These are phyloP conservation scores for Mastomys coucha DNA, from an alignment of 2,113 vertebrate genomes.

Conservation along the genomic window DNA sequence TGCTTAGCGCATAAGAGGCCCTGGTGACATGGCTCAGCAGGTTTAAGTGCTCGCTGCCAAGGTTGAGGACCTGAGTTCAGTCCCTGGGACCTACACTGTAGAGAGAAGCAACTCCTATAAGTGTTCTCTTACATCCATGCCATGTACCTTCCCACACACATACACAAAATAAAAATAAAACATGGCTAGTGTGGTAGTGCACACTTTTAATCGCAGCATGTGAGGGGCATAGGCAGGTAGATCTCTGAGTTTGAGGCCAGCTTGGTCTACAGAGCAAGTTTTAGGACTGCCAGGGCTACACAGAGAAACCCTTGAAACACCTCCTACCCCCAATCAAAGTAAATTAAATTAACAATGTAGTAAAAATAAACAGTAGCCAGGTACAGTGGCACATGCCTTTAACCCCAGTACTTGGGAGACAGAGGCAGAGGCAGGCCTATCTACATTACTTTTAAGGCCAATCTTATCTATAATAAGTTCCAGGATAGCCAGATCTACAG, in stretches of 20 bases:
- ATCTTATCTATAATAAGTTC: not conserved
- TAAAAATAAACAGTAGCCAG: not conserved
- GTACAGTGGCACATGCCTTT: not conserved
- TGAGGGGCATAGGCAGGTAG: not conserved
- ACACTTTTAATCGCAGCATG: not conserved
- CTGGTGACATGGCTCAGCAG: not conserved
- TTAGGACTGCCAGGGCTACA: no score
- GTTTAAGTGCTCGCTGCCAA: not conserved
- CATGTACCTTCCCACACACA: not conserved
- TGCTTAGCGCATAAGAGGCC: not conserved
- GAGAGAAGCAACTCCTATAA: not conserved
- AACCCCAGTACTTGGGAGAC: not conserved
- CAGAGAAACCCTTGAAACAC: no score
- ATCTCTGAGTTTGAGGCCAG: not conserved
- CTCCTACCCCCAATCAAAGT: no score
- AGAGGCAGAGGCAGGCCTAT: not conserved
- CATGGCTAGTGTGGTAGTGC: not conserved
- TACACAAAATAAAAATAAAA: not conserved
- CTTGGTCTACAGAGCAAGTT: no score
- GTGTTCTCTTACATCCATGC: not conserved
- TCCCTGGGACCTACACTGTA: not conserved
- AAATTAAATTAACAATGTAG: no score
- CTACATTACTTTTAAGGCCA: not conserved
- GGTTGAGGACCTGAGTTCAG: not conserved
- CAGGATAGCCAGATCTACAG: not conserved